phyloP scores from a whole-genome alignment of 1,140 invertebrate genomes.

The Neelides sp. region DNA sequence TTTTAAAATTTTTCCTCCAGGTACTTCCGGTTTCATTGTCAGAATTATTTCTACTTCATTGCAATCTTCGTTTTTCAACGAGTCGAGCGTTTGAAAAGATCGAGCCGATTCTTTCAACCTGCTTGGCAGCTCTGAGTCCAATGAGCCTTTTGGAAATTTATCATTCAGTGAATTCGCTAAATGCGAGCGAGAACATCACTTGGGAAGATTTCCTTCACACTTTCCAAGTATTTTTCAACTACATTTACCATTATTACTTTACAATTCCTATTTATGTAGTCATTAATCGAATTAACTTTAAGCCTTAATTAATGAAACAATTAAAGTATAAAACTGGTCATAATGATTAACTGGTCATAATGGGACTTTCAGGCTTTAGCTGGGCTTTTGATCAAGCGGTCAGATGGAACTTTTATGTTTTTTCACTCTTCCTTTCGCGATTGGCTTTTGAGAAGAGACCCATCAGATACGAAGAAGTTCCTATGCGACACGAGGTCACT shows the following conservation, averaged over 20 bases:
- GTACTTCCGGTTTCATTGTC: constrained; percentile 74
- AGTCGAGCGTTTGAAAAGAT: constrained; percentile 79
- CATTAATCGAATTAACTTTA: background rate
- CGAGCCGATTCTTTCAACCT: constrained; percentile 66
- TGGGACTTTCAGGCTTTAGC: constrained; percentile 45
- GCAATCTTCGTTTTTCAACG: constrained; percentile 84
- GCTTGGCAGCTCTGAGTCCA: constrained; percentile 78
- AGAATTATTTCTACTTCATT: constrained; percentile 84
- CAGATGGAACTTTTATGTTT: constrained; percentile 90
- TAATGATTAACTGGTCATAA: background rate
- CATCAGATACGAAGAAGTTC: constrained; percentile 78
- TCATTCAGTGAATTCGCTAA: constrained; percentile 78
- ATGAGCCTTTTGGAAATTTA: constrained; percentile 81
- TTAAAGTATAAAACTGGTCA: background rate
- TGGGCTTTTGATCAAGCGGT: constrained; percentile 72
- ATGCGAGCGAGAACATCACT: constrained; percentile 59
- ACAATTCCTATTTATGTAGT: background rate
- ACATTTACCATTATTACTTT: background rate
- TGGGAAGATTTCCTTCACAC: constrained; percentile 80
- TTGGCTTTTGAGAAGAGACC: constrained; percentile 83
- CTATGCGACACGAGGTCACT: constrained; percentile 52
- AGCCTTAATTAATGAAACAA: background rate
- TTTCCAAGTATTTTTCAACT: constrained; percentile 48
- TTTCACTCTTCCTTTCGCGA: constrained; percentile 93
- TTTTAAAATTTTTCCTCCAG: constrained; percentile 36